Evolutionary conservation across 1,140 invertebrate species (phyloP).

Genomic region (Drosophila lini): DNA sequence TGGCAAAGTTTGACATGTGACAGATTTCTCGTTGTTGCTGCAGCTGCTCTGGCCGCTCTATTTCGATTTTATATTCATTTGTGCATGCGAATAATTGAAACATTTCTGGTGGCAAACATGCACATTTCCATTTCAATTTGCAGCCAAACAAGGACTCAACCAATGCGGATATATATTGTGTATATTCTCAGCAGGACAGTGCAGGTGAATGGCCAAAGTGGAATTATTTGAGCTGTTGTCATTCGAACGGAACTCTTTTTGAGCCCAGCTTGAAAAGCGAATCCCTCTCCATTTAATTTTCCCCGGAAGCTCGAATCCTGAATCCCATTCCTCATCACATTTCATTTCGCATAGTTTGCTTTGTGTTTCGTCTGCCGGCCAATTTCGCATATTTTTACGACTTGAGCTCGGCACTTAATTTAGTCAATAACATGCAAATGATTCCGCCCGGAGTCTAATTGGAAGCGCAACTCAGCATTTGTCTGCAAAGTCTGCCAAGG

Average conservation of each 20-base stretch:
- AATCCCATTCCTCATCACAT: slow-evolving; percentile 40
- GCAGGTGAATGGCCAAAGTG: slow-evolving; percentile 30
- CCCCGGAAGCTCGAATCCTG: slow-evolving; percentile 3
- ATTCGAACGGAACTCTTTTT: slow-evolving; percentile 7
- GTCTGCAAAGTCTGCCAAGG: slow-evolving; percentile 23
- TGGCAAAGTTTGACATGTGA: slow-evolving; percentile 80
- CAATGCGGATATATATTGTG: slow-evolving; percentile 3
- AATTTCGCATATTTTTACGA: slow-evolving; percentile 61
- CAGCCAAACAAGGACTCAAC: slow-evolving; percentile 44
- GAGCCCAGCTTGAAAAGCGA: slow-evolving; percentile 6
- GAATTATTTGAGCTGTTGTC: slow-evolving; percentile 35
- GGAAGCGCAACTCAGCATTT: slow-evolving; percentile 63
- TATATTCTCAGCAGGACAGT: slow-evolving; percentile 23
- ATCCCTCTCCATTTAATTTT: slow-evolving; percentile 53
- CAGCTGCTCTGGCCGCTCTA: slow-evolving; percentile 40
- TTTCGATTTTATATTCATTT: slow-evolving; percentile 74
- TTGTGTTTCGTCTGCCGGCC: slow-evolving; percentile 42
- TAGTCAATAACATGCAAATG: slow-evolving; percentile 82
- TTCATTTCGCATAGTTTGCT: slow-evolving; percentile 58
- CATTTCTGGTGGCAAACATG: slow-evolving; percentile 45
- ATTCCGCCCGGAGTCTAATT: slow-evolving; percentile 65
- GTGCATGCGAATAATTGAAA: slow-evolving; percentile 69
- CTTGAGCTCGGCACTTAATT: slow-evolving; percentile 67
- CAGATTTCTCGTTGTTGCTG: slow-evolving; percentile 66
- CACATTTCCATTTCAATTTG: slow-evolving; percentile 65